Evolutionary conservation across 2,888 invertebrate genomes (phyloP), one percentile per base, ranked within the genome.

Genomic region (Tuberolachnus salignus): DNA sequence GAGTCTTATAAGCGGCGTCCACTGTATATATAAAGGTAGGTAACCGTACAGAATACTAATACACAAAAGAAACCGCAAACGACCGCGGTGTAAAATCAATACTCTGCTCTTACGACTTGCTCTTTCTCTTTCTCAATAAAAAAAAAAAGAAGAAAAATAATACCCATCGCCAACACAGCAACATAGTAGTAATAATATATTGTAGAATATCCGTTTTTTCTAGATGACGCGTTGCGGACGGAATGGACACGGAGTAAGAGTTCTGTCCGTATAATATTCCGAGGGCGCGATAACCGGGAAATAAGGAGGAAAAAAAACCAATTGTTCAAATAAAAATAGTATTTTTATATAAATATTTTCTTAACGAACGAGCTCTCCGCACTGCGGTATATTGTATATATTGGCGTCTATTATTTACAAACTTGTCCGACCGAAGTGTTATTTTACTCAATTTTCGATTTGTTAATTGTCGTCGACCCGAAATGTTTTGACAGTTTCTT

Each of bases 401-500:
- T 14, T 8, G 14, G 13, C 23, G 1, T 11, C n/a, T 13, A n/a
- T 26, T 72, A 9, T 73, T 42, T 73, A 63, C 51, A 49, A n/a
- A 63, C 51, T 26, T 3, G 51, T 73, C 34, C 21, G 14, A 14
- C 8, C 16, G 34, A 53, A 73, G 42, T 73, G 73, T 73, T 73
- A 63, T 63, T 63, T 51, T 42, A 63, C 42, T 63, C 21, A 19
- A 42, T 21, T 42, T 6, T n/a, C 42, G 73, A 51, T 63, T 46
- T 42, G 42, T 73, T 63, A 42, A 61, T 61, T 61, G 51, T 26
- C 59, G 10, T 61, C 71, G 34, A 49, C 59, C 10, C 49, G 21
- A 67, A 67, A 78, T 49, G 75, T 67, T 59, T 75, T 78, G 66
- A 78, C 75, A 67, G 75, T 49, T 49, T 46, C 34, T 46, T 21